Evolutionary conservation across 1,140 invertebrate species (phyloP).

Genomic region (Campodea augens): DNA sequence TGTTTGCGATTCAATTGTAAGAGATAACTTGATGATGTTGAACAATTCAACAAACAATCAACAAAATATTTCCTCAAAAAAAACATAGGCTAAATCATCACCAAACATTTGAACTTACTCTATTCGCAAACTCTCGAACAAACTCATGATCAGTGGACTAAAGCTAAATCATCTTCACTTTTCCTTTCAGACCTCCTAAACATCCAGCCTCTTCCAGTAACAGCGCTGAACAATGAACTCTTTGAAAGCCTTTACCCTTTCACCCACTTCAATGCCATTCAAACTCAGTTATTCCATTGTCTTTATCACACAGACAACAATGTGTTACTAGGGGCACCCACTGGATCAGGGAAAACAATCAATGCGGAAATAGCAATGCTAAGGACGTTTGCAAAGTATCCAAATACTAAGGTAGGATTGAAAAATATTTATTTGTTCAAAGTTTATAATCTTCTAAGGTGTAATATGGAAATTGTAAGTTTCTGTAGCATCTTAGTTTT

Average conservation of each 20-base stretch:
- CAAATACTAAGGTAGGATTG: constrained; percentile 51
- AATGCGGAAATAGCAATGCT: constrained; percentile 96
- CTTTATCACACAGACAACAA: constrained; percentile 91
- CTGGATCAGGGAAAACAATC: constrained; percentile 96
- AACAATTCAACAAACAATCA: too few relatives aligned
- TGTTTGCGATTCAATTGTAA: too few relatives aligned
- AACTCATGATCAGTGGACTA: background rate
- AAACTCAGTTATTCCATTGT: constrained; percentile 95
- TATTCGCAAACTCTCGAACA: background rate
- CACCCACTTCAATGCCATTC: constrained; percentile 94
- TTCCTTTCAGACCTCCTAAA: constrained; percentile 56
- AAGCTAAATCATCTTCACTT: too few relatives aligned
- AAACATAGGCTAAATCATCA: background rate
- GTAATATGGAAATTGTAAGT: constrained; percentile 2
- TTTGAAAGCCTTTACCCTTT: constrained; percentile 79
- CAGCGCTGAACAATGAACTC: constrained; percentile 50
- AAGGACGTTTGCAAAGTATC: constrained; percentile 66
- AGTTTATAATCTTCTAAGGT: too few relatives aligned
- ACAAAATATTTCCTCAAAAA: too few relatives aligned
- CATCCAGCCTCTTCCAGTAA: constrained; percentile 73
- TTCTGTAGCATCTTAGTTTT: background rate
- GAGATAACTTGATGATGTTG: too few relatives aligned
- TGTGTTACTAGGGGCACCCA: constrained; percentile 88
- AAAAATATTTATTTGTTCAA: too few relatives aligned
- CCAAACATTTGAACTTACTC: background rate